Conservation (phyloP, 2,113 vertebrate species). For the Neolamprologus tretocephalus region DNA sequence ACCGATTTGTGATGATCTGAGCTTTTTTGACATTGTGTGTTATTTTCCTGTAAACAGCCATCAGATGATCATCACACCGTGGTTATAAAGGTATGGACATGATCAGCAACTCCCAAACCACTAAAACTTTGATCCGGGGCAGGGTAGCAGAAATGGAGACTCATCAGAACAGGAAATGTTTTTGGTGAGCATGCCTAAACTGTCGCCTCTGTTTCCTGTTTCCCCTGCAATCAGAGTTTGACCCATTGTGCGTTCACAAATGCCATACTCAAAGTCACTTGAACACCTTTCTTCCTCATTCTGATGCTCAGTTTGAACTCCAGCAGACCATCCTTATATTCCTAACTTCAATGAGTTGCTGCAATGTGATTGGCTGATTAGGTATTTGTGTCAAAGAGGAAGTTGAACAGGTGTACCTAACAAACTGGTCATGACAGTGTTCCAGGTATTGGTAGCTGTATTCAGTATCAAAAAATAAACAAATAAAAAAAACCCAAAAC, state of each 20-base stretch:
- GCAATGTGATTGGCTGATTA: neutral
- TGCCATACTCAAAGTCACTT: neutral
- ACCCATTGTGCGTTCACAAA: neutral
- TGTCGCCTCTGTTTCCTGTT: neutral
- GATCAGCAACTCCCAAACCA: neutral
- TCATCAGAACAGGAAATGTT: neutral
- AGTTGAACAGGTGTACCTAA: neutral
- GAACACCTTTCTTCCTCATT: neutral
- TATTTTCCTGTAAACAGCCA: neutral
- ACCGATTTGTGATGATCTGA: neutral
- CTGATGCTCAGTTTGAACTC: neutral
- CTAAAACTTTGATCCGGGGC: neutral
- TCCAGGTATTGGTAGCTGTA: neutral
- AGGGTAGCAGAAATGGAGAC: neutral
- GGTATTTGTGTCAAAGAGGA: neutral
- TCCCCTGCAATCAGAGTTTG: neutral
- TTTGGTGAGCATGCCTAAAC: neutral
- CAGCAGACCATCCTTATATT: neutral
- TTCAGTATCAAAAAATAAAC: neutral
- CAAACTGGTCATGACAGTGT: neutral
- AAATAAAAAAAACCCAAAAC: fast-evolving
- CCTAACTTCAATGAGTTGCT: neutral
- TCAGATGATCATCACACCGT: neutral
- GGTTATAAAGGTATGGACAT: neutral
- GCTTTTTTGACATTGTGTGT: neutral